Base-by-base conservation (phyloP, 2,888 invertebrate genomes). In the Drosophila longiperda region DNA sequence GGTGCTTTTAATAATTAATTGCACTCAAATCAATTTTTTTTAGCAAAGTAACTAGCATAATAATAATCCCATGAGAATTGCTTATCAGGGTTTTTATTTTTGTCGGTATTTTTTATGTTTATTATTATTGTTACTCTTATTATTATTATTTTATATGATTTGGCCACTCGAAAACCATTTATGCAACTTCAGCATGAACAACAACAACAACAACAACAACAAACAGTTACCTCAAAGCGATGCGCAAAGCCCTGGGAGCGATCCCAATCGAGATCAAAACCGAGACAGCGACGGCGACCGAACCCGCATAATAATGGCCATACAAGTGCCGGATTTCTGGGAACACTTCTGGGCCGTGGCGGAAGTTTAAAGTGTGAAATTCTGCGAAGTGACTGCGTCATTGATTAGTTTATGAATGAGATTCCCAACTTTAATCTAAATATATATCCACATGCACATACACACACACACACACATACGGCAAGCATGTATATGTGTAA, bases 21-120 rank as follows among this genome's bases (percentile, higher is more conserved):
- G 32, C 57, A 34, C 42, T 34, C 11, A 3, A 20, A 15, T 1
- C 15, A 38, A 60, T 20, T 29, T 15, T 20, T 33, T 53, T 40
- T 38, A 0, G 36, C 36, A 26, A 29, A n/a, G 12, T n/a, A 8
- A 38, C 29, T 38, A 29, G n/a, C 32, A 52, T 15, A 4, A 15
- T 15, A 4, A 15, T 15, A 20, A 34, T 53, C 6, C 34, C 23
- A 23, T 6, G 23, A 53, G 9, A 53, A 53, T 23, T 23, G 36
- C 9, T 23, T 49, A 12, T 34, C 75, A 68, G 76, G 72, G 78
- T 83, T 87, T 83, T 87, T 83, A 77, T 79, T 72, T 80, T 80
- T 85, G 82, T 74, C 84, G 87, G 87, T 71, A 74, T 79, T 67
- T 68, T 73, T 64, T 58, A 58, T 58, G 48, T 20, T 17, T 32